Evolutionary conservation across 2,113 vertebrate genomes (phyloP).

Genomic region (Pseudois nayaur): DNA sequence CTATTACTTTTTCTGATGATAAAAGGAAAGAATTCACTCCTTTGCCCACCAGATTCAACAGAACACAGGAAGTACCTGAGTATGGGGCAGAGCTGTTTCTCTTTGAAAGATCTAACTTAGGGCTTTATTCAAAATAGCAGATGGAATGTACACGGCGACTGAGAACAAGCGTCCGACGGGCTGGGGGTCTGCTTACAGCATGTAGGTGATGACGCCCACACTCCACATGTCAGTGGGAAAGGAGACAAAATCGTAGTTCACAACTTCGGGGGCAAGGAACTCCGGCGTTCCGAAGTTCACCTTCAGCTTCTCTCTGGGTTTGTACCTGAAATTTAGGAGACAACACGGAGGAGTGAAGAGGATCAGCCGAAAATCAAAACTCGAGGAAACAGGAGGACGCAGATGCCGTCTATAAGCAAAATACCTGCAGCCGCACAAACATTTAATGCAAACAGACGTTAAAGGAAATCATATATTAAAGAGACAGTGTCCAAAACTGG

Average conservation of each 20-base stretch:
- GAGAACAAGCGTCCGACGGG: neutral
- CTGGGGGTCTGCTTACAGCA: constrained; percentile 90
- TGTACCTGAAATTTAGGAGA: constrained; percentile 84
- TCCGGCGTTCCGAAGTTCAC: constrained; percentile 98
- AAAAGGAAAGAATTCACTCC: neutral
- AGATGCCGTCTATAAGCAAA: neutral
- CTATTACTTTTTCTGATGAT: neutral
- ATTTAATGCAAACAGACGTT: neutral
- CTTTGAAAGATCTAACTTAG: neutral
- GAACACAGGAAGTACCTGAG: neutral
- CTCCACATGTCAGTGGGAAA: constrained; percentile 99
- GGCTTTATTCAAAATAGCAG: neutral
- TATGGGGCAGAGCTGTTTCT: neutral
- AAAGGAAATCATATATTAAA: neutral
- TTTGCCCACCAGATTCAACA: neutral
- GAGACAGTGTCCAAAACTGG: neutral
- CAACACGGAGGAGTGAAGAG: neutral
- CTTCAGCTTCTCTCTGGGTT: constrained; percentile 95
- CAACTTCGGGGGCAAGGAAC: constrained; percentile 96
- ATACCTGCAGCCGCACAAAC: neutral
- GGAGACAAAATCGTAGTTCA: constrained; percentile 98
- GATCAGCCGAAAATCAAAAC: neutral
- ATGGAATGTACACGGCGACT: accelerated
- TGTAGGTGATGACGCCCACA: constrained; percentile 95
- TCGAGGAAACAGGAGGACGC: neutral